Evolutionary conservation across 1,140 invertebrate genomes (phyloP).

Genomic region (Tetragonula clypearis): DNA sequence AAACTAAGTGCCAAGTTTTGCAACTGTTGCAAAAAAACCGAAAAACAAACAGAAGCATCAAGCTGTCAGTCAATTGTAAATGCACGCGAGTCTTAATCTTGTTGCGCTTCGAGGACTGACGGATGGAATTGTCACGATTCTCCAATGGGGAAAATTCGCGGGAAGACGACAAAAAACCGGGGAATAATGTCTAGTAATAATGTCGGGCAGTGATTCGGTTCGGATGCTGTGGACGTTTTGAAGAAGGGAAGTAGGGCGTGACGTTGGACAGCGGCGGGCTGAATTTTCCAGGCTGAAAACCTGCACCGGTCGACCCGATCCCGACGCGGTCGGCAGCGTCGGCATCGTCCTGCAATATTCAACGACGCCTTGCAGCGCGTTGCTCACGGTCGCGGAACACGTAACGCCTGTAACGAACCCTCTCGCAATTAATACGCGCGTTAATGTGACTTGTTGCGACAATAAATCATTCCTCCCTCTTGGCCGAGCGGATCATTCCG

Average conservation of each 20-base stretch:
- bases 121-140: no score
- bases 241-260: constrained; percentile 23
- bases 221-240: neutral
- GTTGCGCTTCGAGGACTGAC: no score
- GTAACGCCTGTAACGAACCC: constrained; percentile 18
- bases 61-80: no score
- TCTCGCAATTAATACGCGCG: constrained; percentile 44
- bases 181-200: no score
- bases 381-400: neutral
- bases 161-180: no score
- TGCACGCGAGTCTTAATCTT: no score
- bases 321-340: neutral
- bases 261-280: constrained; percentile 7
- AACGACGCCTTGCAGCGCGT: constrained; percentile 1
- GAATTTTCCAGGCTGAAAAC: constrained; percentile 40
- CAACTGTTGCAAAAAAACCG: no score
- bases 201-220: no score
- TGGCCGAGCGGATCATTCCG: constrained; percentile 1
- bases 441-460: constrained; percentile 49
- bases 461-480: constrained; percentile 44
- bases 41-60: no score
- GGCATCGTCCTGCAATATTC: constrained; percentile 29
- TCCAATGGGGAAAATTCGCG: no score
- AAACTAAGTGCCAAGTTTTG: no score
- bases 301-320: constrained; percentile 32